Base-by-base conservation (phyloP, 2,797 vertebrate genomes). In the Benthosema pterotum region DNA sequence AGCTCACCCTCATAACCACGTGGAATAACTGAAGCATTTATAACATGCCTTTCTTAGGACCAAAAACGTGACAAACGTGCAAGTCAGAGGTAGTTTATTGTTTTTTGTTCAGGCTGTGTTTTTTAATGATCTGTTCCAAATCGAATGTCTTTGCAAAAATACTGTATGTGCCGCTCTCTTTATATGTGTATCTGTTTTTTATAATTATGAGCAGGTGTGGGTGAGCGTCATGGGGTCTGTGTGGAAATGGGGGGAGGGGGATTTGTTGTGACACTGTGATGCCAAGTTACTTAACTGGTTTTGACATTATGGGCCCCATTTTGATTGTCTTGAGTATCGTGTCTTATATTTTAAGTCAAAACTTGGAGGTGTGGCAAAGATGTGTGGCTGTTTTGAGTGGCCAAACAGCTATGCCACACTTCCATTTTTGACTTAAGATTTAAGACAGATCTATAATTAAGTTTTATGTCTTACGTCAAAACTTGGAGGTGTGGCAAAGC, bases 81-180 rank as follows among this genome's bases (percentile, higher is more conserved):
- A 63, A 62, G n/a, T n/a, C n/a, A n/a, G 45, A 57, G 43, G 52
- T 77, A 52, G 51, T 71, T n/a, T 14, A 47, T 74, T 74, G 58
- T 50, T 45, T 50, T 45, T 68, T 67, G 65, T 83, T 74, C 71
- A 57, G 75, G 67, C 45, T 61, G 47, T 77, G 65, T 78, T 85
- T n/a, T 83, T 83, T 74, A 78, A 80, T 65, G 6, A 73, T 73
- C 52, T 79, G 71, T 80, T 77, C 82, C 79, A 63, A 76, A 80
- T 46, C 77, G 80, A 89, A 89, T 89, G 84, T 89, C 79, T 74
- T 50, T 60, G 52, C 49, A 46, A 80, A n/a, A 69, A 73, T 13
- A 38, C 32, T 38, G 32, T 8, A 50, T 54, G 71, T 80, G 72
- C 67, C 67, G 63, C 75, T 76, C 63, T 75, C 57, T 74, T 68